Evolutionary conservation across 2,113 vertebrate species (phyloP), one percentile per base, ranked within the genome.

Genomic region (Neofelis nebulosa): DNA sequence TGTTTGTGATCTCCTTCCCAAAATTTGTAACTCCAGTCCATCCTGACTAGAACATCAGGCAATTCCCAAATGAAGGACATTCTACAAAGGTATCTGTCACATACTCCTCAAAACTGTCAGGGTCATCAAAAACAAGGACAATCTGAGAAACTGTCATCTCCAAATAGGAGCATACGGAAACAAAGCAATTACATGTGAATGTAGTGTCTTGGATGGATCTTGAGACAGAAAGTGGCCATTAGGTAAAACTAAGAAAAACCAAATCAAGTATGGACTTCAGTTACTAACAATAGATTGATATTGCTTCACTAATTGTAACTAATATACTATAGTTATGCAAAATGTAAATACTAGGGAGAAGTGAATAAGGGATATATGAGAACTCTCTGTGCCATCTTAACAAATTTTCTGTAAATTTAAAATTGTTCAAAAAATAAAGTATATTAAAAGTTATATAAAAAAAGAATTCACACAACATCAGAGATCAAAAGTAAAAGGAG

Each of bases 361-460:
- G 14, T 84, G 31, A 87, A 10, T 31, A 10, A 91, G 16, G 31
- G 4, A 1, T 80, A 81, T 85, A 38, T 71, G 31, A 27, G 9
- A 89, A 81, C 7, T 95, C 55, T 80, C 1, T 52, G 57, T 61
- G 14, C 13, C 63, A 91, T 73, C 14, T 92, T 85, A 23, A 69
- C 31, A 82, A 71, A 52, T 65, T 78, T 81, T 50, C 50, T 61
- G 29, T 82, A 90, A 79, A 83, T 83, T 23, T 90, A 96, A 92
- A 97, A 79, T 29, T 95, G 1, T 95, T 84, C 45, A 76, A 84
- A 95, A 95, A 91, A 13, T 55, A 41, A 95, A 78, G 23, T 91
- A 36, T 71, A 92, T 86, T 85, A 61, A 85, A 96, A 85, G 7
- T 61, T 61, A 8, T 25, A 7, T 61, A 25, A 61, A 25, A 61